These are phyloP conservation scores for Meriones unguiculatus DNA, from an alignment of 2,113 vertebrate species.

Conservation along the genomic window DNA sequence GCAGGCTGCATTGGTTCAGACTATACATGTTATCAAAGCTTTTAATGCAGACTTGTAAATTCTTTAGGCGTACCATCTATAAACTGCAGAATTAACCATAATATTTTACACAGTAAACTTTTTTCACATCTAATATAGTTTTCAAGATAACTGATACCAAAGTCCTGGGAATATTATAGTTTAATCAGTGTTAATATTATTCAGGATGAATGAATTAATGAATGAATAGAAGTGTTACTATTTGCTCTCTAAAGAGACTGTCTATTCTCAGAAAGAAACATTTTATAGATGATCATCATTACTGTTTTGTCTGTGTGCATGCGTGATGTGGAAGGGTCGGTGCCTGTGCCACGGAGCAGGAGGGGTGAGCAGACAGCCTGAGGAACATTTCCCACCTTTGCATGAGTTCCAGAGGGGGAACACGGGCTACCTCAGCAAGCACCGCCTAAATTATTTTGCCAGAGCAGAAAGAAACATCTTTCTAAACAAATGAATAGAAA, in stretches of 20 bases:
- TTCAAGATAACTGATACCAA: conserved; percentile 6
- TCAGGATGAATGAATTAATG: not conserved
- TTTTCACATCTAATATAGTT: not conserved
- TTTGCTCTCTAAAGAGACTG: not conserved
- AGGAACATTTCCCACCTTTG: not conserved
- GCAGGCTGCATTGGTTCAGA: not conserved
- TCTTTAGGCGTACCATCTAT: not conserved
- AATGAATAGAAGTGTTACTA: not conserved
- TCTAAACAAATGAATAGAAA: not conserved
- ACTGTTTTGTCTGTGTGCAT: not conserved
- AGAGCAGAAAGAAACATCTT: not conserved
- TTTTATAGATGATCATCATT: not conserved
- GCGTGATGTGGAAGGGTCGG: too few relatives aligned
- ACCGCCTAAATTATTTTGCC: not conserved
- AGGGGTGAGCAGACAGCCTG: not conserved
- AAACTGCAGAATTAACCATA: not conserved
- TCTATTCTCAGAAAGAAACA: not conserved
- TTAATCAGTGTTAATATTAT: not conserved
- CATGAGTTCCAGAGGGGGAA: not conserved
- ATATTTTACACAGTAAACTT: not conserved
- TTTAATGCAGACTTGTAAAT: not conserved
- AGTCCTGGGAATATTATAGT: not conserved
- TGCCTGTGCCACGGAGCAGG: too few relatives aligned
- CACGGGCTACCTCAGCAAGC: not conserved
- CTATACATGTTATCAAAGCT: not conserved